phyloP scores from a whole-genome alignment of 2,797 vertebrate genomes.

The Helarctos malayanus region DNA sequence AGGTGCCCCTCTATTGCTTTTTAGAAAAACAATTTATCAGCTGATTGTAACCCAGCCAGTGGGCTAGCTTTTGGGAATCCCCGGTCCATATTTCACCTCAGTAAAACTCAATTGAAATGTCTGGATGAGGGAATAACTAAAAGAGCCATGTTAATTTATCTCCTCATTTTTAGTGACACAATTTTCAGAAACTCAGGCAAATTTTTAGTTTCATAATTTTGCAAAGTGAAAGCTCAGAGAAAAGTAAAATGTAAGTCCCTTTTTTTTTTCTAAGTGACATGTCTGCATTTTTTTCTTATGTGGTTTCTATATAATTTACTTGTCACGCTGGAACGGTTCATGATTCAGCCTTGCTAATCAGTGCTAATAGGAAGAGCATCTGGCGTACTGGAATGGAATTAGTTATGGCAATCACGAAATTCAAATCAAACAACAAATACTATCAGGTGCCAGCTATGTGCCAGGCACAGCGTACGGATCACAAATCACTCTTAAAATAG shows the following conservation, averaged over 20 bases:
- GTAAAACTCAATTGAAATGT: neutral
- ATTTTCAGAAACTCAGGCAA: neutral
- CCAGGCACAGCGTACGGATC: neutral
- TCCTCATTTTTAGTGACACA: neutral
- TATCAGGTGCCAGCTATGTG: neutral
- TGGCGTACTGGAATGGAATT: constrained; percentile 18
- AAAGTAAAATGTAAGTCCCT: neutral
- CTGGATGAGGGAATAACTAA: neutral
- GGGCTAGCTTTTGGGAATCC: neutral
- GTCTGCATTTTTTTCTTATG: neutral
- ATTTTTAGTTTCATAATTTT: neutral
- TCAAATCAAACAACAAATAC: constrained; percentile 24
- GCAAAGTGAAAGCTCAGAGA: neutral
- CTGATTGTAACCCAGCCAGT: neutral
- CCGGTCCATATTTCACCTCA: neutral
- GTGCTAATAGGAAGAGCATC: neutral
- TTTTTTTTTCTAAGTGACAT: constrained; percentile 1
- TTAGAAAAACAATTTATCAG: neutral
- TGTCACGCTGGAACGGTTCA: neutral
- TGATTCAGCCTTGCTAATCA: neutral
- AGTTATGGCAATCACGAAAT: neutral
- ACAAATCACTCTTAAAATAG: neutral
- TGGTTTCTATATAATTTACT: neutral
- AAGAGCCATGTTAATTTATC: neutral
- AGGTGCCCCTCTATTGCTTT: neutral